Conservation (phyloP, 2,797 vertebrate genomes). For the Bradypus variegatus region DNA sequence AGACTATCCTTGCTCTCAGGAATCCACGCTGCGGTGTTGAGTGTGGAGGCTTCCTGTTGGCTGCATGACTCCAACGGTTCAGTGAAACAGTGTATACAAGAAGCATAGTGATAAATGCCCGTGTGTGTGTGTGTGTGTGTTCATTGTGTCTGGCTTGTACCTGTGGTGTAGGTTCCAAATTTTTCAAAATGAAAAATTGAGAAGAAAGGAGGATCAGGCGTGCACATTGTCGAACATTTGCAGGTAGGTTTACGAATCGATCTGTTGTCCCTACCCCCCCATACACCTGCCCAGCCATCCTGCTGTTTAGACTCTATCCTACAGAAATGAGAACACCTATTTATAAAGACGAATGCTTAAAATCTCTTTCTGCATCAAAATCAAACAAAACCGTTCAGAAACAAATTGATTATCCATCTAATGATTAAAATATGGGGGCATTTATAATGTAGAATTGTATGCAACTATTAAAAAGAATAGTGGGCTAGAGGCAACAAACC, state of each 20-base stretch:
- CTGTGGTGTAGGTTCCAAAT: neutral
- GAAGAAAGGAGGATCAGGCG: too few species aligned
- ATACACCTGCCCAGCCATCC: accelerated
- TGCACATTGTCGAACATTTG: too few species aligned
- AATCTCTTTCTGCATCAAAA: neutral
- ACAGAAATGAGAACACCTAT: neutral
- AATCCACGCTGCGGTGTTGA: accelerated
- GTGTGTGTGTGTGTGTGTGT: accelerated
- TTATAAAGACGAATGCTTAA: neutral
- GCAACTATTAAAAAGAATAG: neutral
- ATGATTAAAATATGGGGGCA: neutral
- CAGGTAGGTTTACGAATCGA: neutral
- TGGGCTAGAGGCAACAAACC: neutral
- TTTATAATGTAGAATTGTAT: conserved; percentile 9
- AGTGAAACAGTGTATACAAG: accelerated
- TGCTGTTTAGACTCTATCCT: neutral
- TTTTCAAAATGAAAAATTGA: neutral
- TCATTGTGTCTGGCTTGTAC: neutral
- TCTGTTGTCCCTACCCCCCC: accelerated
- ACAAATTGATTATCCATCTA: neutral
- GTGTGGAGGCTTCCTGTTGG: neutral
- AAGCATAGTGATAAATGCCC: accelerated
- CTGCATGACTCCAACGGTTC: neutral
- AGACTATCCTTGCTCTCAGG: neutral
- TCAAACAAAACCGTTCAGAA: neutral